phyloP scores from a whole-genome alignment of 1,140 invertebrate species.

The Lasaia peninsularis region DNA sequence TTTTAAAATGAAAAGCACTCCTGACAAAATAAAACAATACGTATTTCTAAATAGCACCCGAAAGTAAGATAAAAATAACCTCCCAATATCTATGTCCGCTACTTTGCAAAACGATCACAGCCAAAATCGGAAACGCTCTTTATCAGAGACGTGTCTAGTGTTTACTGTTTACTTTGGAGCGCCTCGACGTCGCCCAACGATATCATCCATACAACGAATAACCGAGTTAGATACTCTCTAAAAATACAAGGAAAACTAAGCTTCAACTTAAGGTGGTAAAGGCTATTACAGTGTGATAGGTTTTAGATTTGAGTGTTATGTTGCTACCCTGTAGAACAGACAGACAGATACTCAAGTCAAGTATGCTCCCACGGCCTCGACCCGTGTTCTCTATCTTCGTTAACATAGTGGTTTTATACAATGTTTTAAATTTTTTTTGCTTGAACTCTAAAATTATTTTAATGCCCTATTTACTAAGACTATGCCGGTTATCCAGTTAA shows the following conservation, averaged over 20 bases:
- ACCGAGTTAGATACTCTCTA: constrained; percentile 4
- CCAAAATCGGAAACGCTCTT: constrained; percentile 15
- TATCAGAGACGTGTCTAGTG: constrained; percentile 20
- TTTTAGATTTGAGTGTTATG: neutral
- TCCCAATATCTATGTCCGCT: neutral
- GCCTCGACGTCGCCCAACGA: constrained; percentile 26
- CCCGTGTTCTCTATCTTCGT: constrained; percentile 15
- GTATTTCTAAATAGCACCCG: no score
- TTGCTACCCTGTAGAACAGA: constrained; percentile 16
- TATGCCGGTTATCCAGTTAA: no score
- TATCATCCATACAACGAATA: constrained; percentile 23
- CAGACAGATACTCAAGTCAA: constrained; percentile 28
- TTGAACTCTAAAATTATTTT: neutral
- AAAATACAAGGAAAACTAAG: constrained; percentile 1
- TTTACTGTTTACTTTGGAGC: constrained; percentile 31
- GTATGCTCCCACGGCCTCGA: constrained; percentile 36
- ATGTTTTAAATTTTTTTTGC: neutral
- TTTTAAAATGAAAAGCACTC: no score
- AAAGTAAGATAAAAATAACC: no score
- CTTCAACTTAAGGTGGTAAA: neutral
- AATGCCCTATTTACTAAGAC: no score
- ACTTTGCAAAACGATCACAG: constrained; percentile 19
- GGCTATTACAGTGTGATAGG: neutral
- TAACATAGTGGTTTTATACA: constrained; percentile 5
- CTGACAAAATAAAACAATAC: no score